Evolutionary conservation across 2,113 vertebrate genomes (phyloP).

Genomic region (Malurus alboscapulatus): DNA sequence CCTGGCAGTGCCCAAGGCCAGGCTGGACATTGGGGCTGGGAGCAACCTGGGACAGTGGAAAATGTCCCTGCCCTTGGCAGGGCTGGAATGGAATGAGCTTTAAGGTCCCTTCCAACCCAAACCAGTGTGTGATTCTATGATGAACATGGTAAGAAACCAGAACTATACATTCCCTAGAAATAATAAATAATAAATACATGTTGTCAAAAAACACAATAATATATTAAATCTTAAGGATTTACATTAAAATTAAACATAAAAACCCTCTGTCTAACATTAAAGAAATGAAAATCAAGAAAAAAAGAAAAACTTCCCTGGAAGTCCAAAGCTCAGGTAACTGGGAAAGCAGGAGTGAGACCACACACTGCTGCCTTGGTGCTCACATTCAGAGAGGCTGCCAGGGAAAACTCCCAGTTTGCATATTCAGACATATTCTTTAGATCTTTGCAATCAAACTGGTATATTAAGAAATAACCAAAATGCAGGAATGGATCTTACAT

Average conservation of each 20-base stretch:
- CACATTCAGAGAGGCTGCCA: not conserved
- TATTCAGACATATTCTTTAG: not conserved
- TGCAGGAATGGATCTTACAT: not conserved
- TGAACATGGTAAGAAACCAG: not conserved
- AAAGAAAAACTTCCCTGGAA: not conserved
- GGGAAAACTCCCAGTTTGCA: not conserved
- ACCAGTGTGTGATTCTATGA: not conserved
- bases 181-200: not conserved
- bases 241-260: not conserved
- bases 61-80: not conserved
- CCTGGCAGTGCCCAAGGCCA: not conserved
- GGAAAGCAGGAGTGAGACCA: not conserved
- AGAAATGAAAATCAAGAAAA: not conserved
- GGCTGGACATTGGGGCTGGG: not conserved
- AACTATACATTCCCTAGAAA: not conserved
- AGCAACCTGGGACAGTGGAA: fast-evolving
- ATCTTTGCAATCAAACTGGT: not conserved
- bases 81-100: not conserved
- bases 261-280: not conserved
- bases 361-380: not conserved
- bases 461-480: not conserved
- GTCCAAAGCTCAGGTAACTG: not conserved
- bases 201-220: not conserved
- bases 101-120: not conserved
- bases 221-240: not conserved